phyloP scores from a whole-genome alignment of 2,888 invertebrate species.

The Periphyllus acericola region DNA sequence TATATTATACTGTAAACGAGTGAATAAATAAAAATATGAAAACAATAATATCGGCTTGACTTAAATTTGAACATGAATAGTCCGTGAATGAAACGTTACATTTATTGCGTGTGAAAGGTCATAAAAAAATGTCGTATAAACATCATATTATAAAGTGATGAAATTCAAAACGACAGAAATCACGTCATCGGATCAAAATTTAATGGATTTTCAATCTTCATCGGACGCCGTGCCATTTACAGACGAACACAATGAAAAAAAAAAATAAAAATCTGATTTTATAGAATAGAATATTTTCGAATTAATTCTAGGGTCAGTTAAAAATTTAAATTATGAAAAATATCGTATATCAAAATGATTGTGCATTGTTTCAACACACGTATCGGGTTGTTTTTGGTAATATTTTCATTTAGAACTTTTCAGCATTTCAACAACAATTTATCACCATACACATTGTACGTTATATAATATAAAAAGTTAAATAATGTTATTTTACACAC shows the following conservation, averaged over 20 bases:
- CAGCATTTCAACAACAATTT: too few species aligned
- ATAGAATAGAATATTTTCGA: neutral
- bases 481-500: too few species aligned
- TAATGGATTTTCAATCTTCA: neutral
- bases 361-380: too few species aligned
- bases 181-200: neutral
- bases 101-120: neutral
- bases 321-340: too few species aligned
- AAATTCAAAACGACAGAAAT: conserved; percentile 5
- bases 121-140: conserved; percentile 10
- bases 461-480: too few species aligned
- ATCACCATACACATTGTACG: too few species aligned
- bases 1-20: neutral
- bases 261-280: neutral
- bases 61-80: neutral
- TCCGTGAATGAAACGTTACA: neutral
- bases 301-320: too few species aligned
- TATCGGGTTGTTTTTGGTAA: too few species aligned
- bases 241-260: neutral
- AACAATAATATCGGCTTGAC: neutral
- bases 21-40: neutral
- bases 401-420: too few species aligned
- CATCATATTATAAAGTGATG: neutral
- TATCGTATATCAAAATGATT: too few species aligned
- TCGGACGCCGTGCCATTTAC: neutral